Evolutionary conservation across 2,797 vertebrate species (phyloP), one percentile per base, ranked within the genome.

Genomic region (Numenius phaeopus): DNA sequence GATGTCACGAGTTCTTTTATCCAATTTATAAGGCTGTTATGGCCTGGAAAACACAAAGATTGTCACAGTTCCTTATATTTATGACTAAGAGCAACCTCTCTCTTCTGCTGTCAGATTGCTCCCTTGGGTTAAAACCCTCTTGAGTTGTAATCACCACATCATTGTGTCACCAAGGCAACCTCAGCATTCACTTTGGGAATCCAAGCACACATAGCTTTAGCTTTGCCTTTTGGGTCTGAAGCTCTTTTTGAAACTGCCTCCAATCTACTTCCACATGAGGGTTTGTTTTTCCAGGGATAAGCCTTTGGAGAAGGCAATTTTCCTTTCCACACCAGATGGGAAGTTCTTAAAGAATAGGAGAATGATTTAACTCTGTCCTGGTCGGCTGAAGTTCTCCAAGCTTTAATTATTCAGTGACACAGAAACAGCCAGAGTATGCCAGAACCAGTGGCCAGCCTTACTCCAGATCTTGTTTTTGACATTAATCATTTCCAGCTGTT

Each of bases 131-230:
- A 70, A 86, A 72, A 62, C 66, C 89, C 83, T 93, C 93, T 70
- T 27, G 92, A 85, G 86, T 34, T 58, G 87, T 65, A 87, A 71
- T 80, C 83, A 37, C 42, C 50, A 30, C 59, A 67, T 91, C 50
- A 6, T 65, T 27, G 61, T 14, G 93, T 97, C 89, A 59, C 96
- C 96, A 94, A 69, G 96, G 96, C 95, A 96, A 97, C 96, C 89
- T 77, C 82, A 77, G 92, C 81, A 58, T 64, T 59, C 92, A 16
- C 81, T 86, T 79, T 11, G 10, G 55, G 87, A 89, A 77, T 34
- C 29, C 3, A 6, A 83, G 67, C 12, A 14, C 54, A 49, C 34
- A 2, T 18, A 66, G 24, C n/a, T 86, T 76, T 23, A 55, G 55
- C 73, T 88, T 52, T 57, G 66, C 30, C 75, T 78, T 24, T 47